Evolutionary conservation across 2,888 invertebrate species (phyloP), one percentile per base, ranked within the genome.

Genomic region (Melinaea menophilus): DNA sequence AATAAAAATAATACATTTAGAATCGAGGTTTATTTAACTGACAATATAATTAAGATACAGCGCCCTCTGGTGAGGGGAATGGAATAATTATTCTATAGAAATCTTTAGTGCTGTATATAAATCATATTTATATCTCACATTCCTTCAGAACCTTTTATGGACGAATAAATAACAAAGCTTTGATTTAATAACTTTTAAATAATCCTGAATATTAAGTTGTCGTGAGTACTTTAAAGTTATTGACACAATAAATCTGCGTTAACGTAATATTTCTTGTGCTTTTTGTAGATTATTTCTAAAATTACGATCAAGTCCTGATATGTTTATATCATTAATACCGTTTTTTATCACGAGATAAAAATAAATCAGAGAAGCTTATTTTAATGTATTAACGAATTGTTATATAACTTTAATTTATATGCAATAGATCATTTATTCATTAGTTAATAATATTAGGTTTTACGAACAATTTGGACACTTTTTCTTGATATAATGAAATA

Each of bases 321-420:
- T 68, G 68, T 68, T 68, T 86, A 86, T 86, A 85, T 81, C 82
- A 85, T 86, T 86, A 87, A 86, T 85, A 81, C 84, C 77, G 75
- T 73, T 88, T 86, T 87, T 88, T 84, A 75, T 78, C 70, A 66
- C 69, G 75, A 87, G 87, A 88, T 88, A 87, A 85, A 82, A 75
- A 84, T 88, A 86, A 86, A 86, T 86, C 83, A 75, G 81, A 78
- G 80, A 80, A 69, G 46, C 3, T 41, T 41, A 11, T 41, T 41
- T 9, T 41, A 41, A 9, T 41, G 5, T 41, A 41, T 37, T 37
- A 37, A 37, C 7, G 4, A 37, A 37, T 37, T 5, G 7, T 5
- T 7, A 37, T 37, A 37, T 37, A 2, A 37, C 2, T 4, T 35
- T 35, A 5, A 35, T 35, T 35, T 35, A 35, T 2, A 5, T 2